phyloP scores from a whole-genome alignment of 2,797 vertebrate species.

The Psittacula echo region DNA sequence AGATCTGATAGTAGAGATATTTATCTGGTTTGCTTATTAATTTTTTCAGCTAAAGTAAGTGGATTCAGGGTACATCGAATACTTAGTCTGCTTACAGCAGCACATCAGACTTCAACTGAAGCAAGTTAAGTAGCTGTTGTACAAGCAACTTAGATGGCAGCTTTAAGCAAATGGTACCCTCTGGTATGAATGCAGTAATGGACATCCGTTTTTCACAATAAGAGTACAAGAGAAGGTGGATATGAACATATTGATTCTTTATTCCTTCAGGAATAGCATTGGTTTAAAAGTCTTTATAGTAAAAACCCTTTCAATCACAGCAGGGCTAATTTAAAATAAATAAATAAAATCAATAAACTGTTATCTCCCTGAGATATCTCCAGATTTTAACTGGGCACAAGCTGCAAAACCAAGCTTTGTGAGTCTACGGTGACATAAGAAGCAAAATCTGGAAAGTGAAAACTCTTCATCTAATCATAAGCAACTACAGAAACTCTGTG shows the following conservation, averaged over 20 bases:
- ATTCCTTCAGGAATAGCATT: neutral
- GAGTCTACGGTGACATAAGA: neutral
- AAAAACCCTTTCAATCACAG: neutral
- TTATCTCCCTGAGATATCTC: neutral
- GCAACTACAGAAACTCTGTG: conserved; percentile 29
- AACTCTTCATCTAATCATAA: conserved; percentile 18
- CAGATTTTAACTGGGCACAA: neutral
- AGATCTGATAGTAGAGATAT: neutral
- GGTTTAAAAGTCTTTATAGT: neutral
- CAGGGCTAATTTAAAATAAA: neutral
- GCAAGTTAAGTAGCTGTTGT: neutral
- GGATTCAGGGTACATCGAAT: neutral
- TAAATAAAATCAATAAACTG: neutral
- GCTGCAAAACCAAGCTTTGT: neutral
- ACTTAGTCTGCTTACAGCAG: neutral
- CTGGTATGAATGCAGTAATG: neutral
- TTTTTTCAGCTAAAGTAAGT: neutral
- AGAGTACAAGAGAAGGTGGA: neutral
- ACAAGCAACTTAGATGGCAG: neutral
- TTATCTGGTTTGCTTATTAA: neutral
- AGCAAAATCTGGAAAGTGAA: neutral
- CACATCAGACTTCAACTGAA: neutral
- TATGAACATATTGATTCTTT: neutral
- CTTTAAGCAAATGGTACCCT: neutral
- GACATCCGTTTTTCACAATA: neutral